phyloP scores from a whole-genome alignment of 2,113 vertebrate genomes.

The Phocoena phocoena region DNA sequence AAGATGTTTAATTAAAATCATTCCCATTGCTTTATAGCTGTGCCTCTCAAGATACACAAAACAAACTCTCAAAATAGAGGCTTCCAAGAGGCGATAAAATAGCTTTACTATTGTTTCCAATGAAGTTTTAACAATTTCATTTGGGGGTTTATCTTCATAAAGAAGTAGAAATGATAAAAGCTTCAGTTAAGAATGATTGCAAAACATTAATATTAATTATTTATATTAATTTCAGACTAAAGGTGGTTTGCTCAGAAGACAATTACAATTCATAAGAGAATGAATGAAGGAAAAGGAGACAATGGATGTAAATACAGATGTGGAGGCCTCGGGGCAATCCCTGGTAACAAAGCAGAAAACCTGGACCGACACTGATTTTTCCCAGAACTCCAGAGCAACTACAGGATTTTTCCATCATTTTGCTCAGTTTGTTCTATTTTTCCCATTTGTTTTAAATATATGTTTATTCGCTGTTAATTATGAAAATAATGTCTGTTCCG shows the following conservation, averaged over 20 bases:
- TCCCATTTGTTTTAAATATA: neutral
- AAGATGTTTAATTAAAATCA: slow-evolving; percentile 51
- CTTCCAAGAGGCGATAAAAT: neutral
- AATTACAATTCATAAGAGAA: neutral
- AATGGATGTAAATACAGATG: too few species aligned
- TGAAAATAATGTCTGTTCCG: neutral
- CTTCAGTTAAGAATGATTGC: neutral
- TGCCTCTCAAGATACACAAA: neutral
- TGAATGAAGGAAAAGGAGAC: neutral
- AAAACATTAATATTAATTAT: neutral
- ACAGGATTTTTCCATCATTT: neutral
- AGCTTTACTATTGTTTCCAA: neutral
- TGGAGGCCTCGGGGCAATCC: accelerated
- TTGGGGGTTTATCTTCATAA: neutral
- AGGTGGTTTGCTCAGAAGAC: neutral
- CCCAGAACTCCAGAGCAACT: neutral
- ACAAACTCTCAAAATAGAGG: neutral
- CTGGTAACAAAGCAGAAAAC: neutral
- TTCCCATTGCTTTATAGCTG: neutral
- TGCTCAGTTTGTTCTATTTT: neutral
- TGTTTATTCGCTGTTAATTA: neutral
- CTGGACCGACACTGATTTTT: neutral
- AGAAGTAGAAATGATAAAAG: neutral
- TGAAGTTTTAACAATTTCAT: slow-evolving; percentile 19
- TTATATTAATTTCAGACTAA: slow-evolving; percentile 9